These are phyloP conservation scores for Characodon lateralis DNA, from an alignment of 2,797 vertebrate genomes.

Conservation along the genomic window DNA sequence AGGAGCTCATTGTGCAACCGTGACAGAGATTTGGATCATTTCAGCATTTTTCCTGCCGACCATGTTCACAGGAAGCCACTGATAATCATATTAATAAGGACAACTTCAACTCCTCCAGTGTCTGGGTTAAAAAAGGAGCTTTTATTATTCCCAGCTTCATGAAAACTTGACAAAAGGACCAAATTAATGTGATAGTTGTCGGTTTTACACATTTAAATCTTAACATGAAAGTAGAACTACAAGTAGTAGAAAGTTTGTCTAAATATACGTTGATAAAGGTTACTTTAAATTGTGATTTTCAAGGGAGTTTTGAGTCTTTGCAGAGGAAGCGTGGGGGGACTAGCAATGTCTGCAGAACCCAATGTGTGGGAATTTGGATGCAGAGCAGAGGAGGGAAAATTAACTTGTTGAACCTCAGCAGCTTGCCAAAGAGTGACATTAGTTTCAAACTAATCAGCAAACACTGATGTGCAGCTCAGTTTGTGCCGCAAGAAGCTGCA, in stretches of 20 bases:
- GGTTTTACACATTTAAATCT: background rate
- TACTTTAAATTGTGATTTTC: background rate
- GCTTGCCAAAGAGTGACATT: slow-evolving; percentile 23
- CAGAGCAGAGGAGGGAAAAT: slow-evolving; percentile 20
- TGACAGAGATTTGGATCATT: slow-evolving; percentile 56
- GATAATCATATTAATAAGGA: slow-evolving; percentile 3
- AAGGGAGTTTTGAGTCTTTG: slow-evolving; percentile 18
- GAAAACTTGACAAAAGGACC: background rate
- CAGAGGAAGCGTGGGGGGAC: slow-evolving; percentile 26
- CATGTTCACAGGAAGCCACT: slow-evolving; percentile 27
- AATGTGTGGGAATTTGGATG: slow-evolving; percentile 48
- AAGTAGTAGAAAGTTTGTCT: background rate
- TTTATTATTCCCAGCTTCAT: background rate
- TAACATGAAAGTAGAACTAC: background rate
- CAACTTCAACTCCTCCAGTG: background rate
- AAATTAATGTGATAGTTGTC: background rate
- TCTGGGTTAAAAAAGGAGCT: background rate
- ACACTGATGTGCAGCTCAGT: background rate
- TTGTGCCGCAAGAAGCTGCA: background rate
- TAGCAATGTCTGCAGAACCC: slow-evolving; percentile 31
- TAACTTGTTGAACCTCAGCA: slow-evolving; percentile 11
- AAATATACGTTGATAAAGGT: background rate
- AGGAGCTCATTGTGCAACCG: slow-evolving; percentile 73
- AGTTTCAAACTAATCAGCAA: slow-evolving; percentile 7
- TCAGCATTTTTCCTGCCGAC: slow-evolving; percentile 35